phyloP scores from a whole-genome alignment of 2,113 vertebrate species.

The Rhinichthys klamathensis region DNA sequence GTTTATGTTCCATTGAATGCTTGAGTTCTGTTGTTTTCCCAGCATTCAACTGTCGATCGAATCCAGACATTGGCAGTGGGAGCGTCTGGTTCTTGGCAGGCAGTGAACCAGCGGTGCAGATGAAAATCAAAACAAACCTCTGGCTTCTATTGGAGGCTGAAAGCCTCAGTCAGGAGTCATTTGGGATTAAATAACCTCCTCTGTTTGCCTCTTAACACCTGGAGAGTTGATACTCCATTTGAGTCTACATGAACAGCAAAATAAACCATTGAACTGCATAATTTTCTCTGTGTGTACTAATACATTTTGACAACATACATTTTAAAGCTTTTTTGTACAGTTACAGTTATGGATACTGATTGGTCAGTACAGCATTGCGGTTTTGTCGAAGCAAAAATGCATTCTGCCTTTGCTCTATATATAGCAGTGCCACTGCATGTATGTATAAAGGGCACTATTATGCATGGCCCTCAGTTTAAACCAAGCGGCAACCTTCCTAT shows the following conservation, averaged over 20 bases:
- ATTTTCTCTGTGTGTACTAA: neutral
- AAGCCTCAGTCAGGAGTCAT: neutral
- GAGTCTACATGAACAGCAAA: neutral
- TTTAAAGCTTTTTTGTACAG: neutral
- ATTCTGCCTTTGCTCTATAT: neutral
- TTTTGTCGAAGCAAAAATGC: neutral
- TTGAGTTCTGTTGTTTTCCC: neutral
- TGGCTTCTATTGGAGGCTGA: conserved; percentile 3
- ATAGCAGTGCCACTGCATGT: no score
- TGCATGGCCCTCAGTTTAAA: neutral
- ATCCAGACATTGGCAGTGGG: conserved; percentile 10
- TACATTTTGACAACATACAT: neutral
- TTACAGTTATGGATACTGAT: neutral
- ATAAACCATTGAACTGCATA: neutral
- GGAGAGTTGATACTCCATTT: neutral
- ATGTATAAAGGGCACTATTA: no score
- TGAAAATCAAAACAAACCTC: conserved; percentile 21
- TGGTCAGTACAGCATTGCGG: neutral
- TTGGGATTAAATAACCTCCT: neutral
- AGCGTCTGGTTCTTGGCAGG: neutral
- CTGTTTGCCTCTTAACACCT: neutral
- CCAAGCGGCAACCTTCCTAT: no score
- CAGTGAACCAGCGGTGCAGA: neutral
- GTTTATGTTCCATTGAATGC: neutral
- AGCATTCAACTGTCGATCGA: conserved; percentile 12